Base-by-base conservation (phyloP, 2,797 vertebrate species). In the Helostoma temminkii region DNA sequence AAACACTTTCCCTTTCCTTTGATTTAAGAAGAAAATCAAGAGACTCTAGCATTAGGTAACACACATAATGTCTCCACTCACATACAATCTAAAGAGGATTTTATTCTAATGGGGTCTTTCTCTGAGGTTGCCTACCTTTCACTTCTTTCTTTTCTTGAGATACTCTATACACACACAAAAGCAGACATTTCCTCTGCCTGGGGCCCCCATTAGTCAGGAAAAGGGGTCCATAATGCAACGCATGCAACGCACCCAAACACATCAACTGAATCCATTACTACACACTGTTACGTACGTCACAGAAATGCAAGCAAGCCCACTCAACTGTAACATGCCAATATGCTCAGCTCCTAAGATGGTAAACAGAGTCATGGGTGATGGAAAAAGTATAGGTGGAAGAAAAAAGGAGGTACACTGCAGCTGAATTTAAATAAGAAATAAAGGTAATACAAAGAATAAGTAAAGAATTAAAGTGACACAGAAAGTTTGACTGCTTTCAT, bases 191-290 rank as follows among this genome's bases (percentile, higher is more conserved):
- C 70, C 68, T 77, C 83, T 82, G 88, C 90, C 89, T 89, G 60
- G 78, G 91, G 92, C 91, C 83, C 88, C 88, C 94, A 95, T 95
- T 92, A 94, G 94, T 95, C 94, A 94, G 88, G 91, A 85, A 88
- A 91, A 91, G 85, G 92, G 93, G 88, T 86, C 85, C 86, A 71
- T 80, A 53, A 86, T 0, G 16, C 87, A 88, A 91, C 86, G 75
- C 88, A 84, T 86, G 82, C 92, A 89, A 71, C 76, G 68, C 73
- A 80, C 68, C 86, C 86, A 91, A 93, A 90, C 84, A 91, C 86
- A 80, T 92, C 84, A 82, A 93, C 92, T 93, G 90, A 93, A 93
- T 94, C 94, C 95, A 95, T 95, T 95, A 94, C 93, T 93, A 91
- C 88, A 86, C 63, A 61, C 83, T 80, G 94, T 92, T 95, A 93